Percentiles rank a stretch among this genome's conserved stretches.
Conservation (phyloP, 2,888 invertebrate genomes). For the Ectropis crepuscularia region DNA sequence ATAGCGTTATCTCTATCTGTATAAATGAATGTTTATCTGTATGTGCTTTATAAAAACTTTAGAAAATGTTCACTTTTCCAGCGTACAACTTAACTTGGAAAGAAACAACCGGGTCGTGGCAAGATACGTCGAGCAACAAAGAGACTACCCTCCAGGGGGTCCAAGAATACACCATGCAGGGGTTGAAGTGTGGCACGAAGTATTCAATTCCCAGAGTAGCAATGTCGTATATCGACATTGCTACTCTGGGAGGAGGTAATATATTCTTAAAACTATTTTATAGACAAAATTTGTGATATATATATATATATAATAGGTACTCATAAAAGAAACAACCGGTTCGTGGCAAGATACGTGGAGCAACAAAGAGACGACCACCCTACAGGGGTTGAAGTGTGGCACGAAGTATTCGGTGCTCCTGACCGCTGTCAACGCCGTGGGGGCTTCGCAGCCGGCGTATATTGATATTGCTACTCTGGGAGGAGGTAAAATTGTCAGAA, state of each 20-base stretch:
- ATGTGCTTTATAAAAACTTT: too few species aligned
- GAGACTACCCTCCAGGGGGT: too few species aligned
- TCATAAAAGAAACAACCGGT: conserved; percentile 74
- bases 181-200: conserved; percentile 92
- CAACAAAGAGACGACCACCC: conserved; percentile 85
- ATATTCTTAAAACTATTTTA: too few species aligned
- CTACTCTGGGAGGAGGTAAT: conserved; percentile 84
- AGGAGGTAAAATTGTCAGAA: conserved; percentile 63
- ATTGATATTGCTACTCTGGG: conserved; percentile 86
- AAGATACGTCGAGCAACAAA: conserved; percentile 86
- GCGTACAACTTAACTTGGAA: too few species aligned
- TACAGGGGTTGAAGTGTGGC: conserved; percentile 92
- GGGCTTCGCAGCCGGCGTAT: conserved; percentile 88
- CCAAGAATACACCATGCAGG: conserved; percentile 87
- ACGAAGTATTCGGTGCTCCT: conserved; percentile 92
- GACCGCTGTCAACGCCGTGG: conserved; percentile 92
- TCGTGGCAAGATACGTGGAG: conserved; percentile 85
- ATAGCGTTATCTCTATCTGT: too few species aligned
- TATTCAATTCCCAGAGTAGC: conserved; percentile 91
- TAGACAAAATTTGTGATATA: too few species aligned
- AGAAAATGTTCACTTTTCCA: too few species aligned
- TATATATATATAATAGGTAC: too few species aligned
- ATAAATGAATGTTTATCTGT: too few species aligned
- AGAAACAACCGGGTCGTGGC: conserved; percentile 77
- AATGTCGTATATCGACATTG: conserved; percentile 84